Percentiles rank a stretch among this genome's conserved stretches.
These are phyloP conservation scores for Hoplostethus atlanticus DNA, from an alignment of 2,797 vertebrate species.

Conservation along the genomic window DNA sequence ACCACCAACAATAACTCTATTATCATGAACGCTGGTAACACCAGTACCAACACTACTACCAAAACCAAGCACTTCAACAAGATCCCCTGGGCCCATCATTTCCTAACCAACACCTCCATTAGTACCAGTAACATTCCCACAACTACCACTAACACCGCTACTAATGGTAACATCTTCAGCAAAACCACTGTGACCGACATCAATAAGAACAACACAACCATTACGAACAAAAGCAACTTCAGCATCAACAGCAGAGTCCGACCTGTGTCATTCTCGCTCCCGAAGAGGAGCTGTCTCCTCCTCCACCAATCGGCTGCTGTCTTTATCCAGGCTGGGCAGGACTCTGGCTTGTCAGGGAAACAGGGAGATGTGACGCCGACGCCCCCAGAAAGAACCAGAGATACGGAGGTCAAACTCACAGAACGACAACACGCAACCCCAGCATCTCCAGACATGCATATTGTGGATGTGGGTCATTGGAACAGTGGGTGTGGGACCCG, in stretches of 20 bases:
- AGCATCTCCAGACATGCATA: slow-evolving; percentile 22
- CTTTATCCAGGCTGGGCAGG: slow-evolving; percentile 71
- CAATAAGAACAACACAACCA: slow-evolving; percentile 3
- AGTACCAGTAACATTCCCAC: slow-evolving; percentile 38
- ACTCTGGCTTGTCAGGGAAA: slow-evolving; percentile 48
- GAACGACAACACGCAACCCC: slow-evolving; percentile 37
- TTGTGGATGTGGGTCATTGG: slow-evolving; percentile 26
- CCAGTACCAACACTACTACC: neutral
- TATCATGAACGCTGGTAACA: slow-evolving; percentile 1
- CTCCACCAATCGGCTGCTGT: slow-evolving; percentile 78
- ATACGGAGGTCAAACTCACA: slow-evolving; percentile 27
- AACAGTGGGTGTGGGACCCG: slow-evolving; percentile 37
- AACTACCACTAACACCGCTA: slow-evolving; percentile 5
- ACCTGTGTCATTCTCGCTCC: slow-evolving; percentile 78
- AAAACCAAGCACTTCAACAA: slow-evolving; percentile 50
- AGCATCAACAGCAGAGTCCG: slow-evolving; percentile 52
- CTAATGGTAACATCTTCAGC: slow-evolving; percentile 26
- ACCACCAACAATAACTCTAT: neutral
- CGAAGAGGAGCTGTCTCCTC: slow-evolving; percentile 77
- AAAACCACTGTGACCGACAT: slow-evolving; percentile 16
- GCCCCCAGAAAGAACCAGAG: slow-evolving; percentile 50
- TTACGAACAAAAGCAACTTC: neutral
- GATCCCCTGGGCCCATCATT: slow-evolving; percentile 50
- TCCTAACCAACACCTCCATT: slow-evolving; percentile 31
- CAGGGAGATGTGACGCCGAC: slow-evolving; percentile 17